Evolutionary conservation across 2,888 invertebrate species (phyloP), one percentile per base, ranked within the genome.

Genomic region (Tillus elongatus): DNA sequence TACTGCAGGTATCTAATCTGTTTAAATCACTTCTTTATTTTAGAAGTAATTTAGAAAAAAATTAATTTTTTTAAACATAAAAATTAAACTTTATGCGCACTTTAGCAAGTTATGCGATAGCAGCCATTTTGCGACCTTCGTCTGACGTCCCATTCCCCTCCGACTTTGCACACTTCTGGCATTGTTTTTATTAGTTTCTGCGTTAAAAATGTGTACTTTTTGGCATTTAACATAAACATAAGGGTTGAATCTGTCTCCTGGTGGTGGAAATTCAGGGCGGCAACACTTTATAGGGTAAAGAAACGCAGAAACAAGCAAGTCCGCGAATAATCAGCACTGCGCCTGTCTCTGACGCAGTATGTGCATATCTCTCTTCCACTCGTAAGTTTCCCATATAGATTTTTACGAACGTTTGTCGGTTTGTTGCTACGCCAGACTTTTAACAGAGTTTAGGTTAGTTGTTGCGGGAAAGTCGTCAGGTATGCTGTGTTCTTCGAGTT

Each of bases 101-200:
- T 49, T 50, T 35, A 48, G 41, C 41, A 42, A 45, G 47, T 46
- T 42, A 49, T 45, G 48, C 45, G 53, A 53, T 50, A 52, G 60
- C 59, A 53, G 61, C 62, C 63, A 63, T 63, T 61, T 63, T 63
- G 58, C 55, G 47, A 46, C n/a, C 46, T 47, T 49, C 50, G 56
- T 55, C 50, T 46, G 51, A 49, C 53, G 55, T 44, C 52, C 45
- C 53, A 40, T 45, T 47, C 51, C 41, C 52, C 54, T 51, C 56
- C 60, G 63, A 62, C 62, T 58, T 60, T 51, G 47, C 34, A 42
- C 38, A 39, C 38, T 61, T 58, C 44, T 33, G 32, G 34, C 33
- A 29, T 38, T 27, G 40, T 51, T 60, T 58, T 59, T 45, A 35
- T 28, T 14, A 30, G 35, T 47, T 56, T 56, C 37, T 37, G 33